Base-by-base conservation (phyloP, 2,797 vertebrate genomes). In the Pogoniulus pusillus region DNA sequence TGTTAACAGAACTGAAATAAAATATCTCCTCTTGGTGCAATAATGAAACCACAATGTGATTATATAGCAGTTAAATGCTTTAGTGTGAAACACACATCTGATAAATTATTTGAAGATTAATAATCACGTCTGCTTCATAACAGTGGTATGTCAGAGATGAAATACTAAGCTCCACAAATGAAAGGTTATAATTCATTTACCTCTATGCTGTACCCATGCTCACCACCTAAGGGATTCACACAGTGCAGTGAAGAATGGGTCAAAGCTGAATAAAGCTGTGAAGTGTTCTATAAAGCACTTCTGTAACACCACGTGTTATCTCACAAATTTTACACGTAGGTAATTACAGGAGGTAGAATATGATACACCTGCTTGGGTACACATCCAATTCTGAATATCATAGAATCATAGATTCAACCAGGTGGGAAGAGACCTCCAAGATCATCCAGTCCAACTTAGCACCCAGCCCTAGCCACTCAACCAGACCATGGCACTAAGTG, bases 101-200 rank as follows among this genome's bases (percentile, higher is more conserved):
- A 94, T 94, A 93, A 96, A 96, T 97, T 95, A 96, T 94, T 95
- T 93, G 87, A 82, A 95, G 93, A 96, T 94, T 96, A 97, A 97
- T 97, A 96, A 95, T 85, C 85, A 91, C 23, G 5, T 91, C 85
- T 92, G 87, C 85, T 95, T 94, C 72, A 90, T 96, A 96, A 96
- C 20, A 93, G 87, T 88, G 29, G 47, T 68, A 74, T 92, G 96
- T 95, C 93, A 96, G 92, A 96, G 94, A 96, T 92, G 74, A 94
- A 97, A 90, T 43, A 26, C 69, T 77, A 22, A 82, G 34, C 29
- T 93, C 80, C 91, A 94, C 70, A 96, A 95, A 88, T 85, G 81
- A 96, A 95, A 90, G 82, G 30, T 75, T 95, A 72, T 94, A 96
- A 96, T 96, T 96, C 30, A 95, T 97, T 91, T 96, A 85, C 22